phyloP scores from a whole-genome alignment of 1,140 invertebrate genomes.

The Drosophila dunni region DNA sequence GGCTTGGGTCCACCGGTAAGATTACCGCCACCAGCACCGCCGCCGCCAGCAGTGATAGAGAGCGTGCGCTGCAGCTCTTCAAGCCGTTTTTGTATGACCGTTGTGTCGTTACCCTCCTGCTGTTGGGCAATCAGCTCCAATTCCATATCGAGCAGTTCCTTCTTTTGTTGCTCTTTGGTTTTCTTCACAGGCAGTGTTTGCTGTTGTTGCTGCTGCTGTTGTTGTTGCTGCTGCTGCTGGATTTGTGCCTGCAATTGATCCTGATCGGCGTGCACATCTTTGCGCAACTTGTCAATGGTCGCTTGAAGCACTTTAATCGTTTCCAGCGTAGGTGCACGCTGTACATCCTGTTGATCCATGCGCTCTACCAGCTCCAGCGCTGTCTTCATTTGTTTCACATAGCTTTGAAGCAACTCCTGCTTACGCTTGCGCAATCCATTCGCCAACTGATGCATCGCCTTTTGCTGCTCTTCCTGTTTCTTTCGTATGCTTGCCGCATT shows the following conservation, averaged over 20 bases:
- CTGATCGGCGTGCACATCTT: conserved; percentile 82
- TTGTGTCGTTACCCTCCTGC: conserved; percentile 83
- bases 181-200: conserved; percentile 70
- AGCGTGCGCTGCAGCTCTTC: conserved; percentile 83
- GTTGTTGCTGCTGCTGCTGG: conserved; percentile 65
- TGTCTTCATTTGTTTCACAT: conserved; percentile 83
- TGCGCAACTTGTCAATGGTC: conserved; percentile 79
- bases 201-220: conserved; percentile 59
- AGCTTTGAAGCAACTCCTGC: conserved; percentile 81
- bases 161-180: conserved; percentile 84
- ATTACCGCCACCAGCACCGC: conserved; percentile 32
- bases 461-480: conserved; percentile 84
- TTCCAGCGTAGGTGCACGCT: conserved; percentile 66
- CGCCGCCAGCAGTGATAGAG: conserved; percentile 43
- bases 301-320: conserved; percentile 81
- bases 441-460: conserved; percentile 80
- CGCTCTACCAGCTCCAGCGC: conserved; percentile 78
- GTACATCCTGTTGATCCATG: conserved; percentile 74
- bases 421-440: conserved; percentile 82
- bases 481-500: conserved; percentile 74
- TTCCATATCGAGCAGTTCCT: conserved; percentile 84
- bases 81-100: conserved; percentile 78
- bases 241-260: conserved; percentile 82
- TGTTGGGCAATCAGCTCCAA: conserved; percentile 82
- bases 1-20: conserved; percentile 4